Conservation (phyloP, 2,113 vertebrate genomes). For the Gavia stellata region DNA sequence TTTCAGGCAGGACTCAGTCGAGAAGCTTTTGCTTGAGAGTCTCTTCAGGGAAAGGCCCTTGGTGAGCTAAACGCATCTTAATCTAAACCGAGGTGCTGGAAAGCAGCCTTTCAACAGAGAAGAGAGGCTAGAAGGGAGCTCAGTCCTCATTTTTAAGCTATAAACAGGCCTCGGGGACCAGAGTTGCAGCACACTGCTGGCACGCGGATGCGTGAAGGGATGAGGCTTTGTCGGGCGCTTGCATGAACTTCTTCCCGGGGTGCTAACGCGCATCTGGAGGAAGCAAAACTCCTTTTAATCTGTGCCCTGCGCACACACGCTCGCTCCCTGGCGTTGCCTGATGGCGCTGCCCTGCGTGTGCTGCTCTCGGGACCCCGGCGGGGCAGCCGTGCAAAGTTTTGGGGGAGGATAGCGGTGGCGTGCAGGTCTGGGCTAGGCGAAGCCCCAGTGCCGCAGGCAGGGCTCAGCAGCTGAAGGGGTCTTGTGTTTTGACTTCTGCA, state of each 20-base stretch:
- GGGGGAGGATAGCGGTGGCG: not conserved
- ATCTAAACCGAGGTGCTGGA: not conserved
- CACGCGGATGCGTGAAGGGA: rapidly evolving
- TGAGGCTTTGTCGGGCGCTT: not conserved
- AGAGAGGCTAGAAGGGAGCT: not conserved
- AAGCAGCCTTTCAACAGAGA: not conserved
- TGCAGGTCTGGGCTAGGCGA: not conserved
- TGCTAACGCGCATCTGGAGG: not conserved
- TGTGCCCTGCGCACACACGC: rapidly evolving
- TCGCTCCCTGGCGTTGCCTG: not conserved
- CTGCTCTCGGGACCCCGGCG: not conserved
- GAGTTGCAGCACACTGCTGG: not conserved
- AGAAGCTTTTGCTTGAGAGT: not conserved
- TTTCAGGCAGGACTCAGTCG: not conserved
- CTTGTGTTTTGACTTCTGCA: slow-evolving; percentile 2
- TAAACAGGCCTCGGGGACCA: not conserved
- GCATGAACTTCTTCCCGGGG: not conserved
- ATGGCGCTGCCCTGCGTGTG: not conserved
- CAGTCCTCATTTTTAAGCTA: not conserved
- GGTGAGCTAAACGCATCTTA: not conserved
- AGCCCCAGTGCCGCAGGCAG: not conserved
- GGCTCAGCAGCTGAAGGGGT: not conserved
- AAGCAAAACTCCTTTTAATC: not conserved
- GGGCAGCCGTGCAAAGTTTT: rapidly evolving
- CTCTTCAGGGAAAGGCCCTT: not conserved